Evolutionary conservation across 2,113 vertebrate species (phyloP).

Genomic region (Arizona elegans): DNA sequence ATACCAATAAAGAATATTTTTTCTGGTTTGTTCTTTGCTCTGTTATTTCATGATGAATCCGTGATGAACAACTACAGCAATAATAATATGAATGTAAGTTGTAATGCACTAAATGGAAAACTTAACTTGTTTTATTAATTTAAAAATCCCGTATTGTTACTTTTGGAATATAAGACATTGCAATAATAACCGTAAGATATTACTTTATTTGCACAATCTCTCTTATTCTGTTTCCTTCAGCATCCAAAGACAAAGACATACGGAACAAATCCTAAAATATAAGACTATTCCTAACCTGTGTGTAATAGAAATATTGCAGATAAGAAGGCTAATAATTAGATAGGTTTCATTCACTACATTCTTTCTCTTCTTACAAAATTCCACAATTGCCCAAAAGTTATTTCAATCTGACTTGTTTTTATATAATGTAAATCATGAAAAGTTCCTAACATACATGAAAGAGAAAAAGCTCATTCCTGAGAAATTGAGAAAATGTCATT

Average conservation of each 20-base stretch:
- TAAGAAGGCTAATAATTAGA: slow-evolving; percentile 32
- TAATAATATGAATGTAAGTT: not conserved
- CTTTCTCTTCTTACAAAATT: slow-evolving; percentile 4
- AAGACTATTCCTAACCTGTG: not conserved
- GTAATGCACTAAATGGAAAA: not conserved
- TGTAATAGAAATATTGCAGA: not conserved
- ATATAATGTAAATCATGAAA: slow-evolving; percentile 13
- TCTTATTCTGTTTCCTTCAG: not conserved
- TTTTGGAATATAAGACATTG: not conserved
- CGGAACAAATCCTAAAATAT: not conserved
- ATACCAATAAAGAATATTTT: not conserved
- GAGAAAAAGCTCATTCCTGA: slow-evolving; percentile 9
- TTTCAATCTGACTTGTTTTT: slow-evolving; percentile 7
- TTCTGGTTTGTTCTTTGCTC: not conserved
- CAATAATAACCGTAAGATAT: not conserved
- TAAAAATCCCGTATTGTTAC: not conserved
- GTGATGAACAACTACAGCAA: not conserved
- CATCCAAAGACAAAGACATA: not conserved
- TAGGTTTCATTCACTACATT: not conserved
- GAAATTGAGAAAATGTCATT: slow-evolving; percentile 2
- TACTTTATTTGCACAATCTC: not conserved
- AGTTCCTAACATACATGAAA: not conserved
- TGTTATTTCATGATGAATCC: not conserved
- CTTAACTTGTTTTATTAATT: not conserved
- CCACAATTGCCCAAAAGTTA: not conserved